phyloP scores from a whole-genome alignment of 2,797 vertebrate genomes.

The Synanceia verrucosa region DNA sequence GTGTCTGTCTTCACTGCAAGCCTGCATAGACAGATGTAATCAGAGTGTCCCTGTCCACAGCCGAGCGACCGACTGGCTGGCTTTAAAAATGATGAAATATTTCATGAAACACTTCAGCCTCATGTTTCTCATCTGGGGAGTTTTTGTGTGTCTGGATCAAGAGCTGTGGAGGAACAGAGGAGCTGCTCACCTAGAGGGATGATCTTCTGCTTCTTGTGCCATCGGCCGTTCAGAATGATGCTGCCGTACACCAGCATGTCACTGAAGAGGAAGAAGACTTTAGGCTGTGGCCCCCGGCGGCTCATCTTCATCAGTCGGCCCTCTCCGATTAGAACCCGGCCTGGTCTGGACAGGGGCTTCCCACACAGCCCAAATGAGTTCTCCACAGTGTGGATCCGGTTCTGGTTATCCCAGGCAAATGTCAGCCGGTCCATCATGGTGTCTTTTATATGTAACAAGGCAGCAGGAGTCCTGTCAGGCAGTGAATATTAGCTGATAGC shows the following conservation, averaged over 20 bases:
- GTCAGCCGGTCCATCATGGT: slow-evolving; percentile 80
- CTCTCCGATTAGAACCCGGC: slow-evolving; percentile 89
- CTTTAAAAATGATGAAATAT: neutral
- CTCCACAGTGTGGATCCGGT: slow-evolving; percentile 87
- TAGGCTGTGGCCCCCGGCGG: slow-evolving; percentile 85
- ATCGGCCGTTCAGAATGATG: slow-evolving; percentile 85
- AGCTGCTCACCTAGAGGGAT: slow-evolving; percentile 80
- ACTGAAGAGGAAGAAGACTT: slow-evolving; percentile 92
- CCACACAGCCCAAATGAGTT: slow-evolving; percentile 53
- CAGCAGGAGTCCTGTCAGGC: neutral
- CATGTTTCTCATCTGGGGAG: neutral
- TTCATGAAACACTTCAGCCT: neutral
- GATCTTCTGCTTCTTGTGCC: slow-evolving; percentile 88
- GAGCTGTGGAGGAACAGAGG: neutral
- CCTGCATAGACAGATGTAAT: too few species aligned
- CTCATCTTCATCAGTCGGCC: slow-evolving; percentile 89
- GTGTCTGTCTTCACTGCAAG: too few species aligned
- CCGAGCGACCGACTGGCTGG: too few species aligned
- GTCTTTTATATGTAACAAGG: neutral
- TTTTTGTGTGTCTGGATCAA: neutral
- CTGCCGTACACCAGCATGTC: slow-evolving; percentile 92
- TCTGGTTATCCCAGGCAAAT: slow-evolving; percentile 83
- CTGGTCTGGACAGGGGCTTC: slow-evolving; percentile 66
- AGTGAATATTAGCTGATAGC: neutral
- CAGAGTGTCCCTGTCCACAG: too few species aligned